Evolutionary conservation across 2,888 invertebrate genomes (phyloP), one percentile per base, ranked within the genome.

Genomic region (Polydrusus tereticollis): DNA sequence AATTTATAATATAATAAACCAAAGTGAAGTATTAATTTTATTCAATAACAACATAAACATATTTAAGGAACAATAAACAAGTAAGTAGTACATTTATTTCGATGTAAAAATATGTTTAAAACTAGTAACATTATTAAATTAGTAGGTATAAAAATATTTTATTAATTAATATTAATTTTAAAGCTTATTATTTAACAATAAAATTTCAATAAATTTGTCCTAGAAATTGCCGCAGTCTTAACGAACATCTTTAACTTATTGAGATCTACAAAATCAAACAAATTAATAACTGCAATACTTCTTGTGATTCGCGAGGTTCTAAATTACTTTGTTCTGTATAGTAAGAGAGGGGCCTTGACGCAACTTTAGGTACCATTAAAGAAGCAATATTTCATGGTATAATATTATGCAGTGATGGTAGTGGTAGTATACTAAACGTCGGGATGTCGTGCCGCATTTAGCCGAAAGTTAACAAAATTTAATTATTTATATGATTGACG

Each of bases 41-140:
- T 58, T 21, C 2, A 58, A 58, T 36, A 58, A 58, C 33, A 36
- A 58, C 33, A 36, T 16, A 38, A 58, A 57, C 33, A 58, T n/a
- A 36, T 38, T 36, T 38, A 38, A 58, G 58, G 58, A 58, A 58
- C 58, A 20, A 47, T 21, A 47, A 55, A 23, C 7, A 2, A 45
- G n/a, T 20, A 20, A 38, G 10, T 36, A 38, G 36, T 38, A 16
- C 12, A 38, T 18, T 36, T 58, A n/a, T 23, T 47, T 47, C 47
- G 47, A 47, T 47, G 47, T 47, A 47, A 23, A 21, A 23, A 23
- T 4, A 23, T n/a, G 12, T 1, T 45, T 45, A 10, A n/a, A 20
- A 10, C 7, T 5, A 20, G n/a, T 47, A 47, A n/a, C 2, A 47
- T 47, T 47, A 47, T 5, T 8, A 23, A 5, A 21, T 47, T 47